phyloP scores from a whole-genome alignment of 2,797 vertebrate species.

The Mareca penelope region DNA sequence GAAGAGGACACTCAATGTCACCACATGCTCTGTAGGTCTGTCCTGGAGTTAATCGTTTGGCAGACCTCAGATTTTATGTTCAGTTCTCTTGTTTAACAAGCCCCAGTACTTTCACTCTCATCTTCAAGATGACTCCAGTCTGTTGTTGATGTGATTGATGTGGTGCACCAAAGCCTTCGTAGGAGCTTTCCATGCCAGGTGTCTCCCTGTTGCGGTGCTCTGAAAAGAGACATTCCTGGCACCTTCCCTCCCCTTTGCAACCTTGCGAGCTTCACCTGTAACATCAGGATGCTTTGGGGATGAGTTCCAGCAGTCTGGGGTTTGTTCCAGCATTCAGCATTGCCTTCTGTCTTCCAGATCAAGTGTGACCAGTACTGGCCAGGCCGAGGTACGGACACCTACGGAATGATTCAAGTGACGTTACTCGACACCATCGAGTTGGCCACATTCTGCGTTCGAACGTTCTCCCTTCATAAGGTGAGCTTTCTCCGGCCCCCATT shows the following conservation, averaged over 20 bases:
- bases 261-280: background rate
- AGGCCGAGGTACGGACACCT: conserved; percentile 92
- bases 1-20: background rate
- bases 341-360: conserved; percentile 77
- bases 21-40: background rate
- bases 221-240: background rate
- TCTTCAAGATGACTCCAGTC: conserved; percentile 24
- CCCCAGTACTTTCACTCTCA: background rate
- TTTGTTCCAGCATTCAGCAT: background rate
- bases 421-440: conserved; percentile 94
- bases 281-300: background rate
- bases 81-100: conserved; percentile 38
- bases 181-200: background rate
- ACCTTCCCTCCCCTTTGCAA: background rate
- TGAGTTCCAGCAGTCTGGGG: background rate
- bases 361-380: conserved; percentile 99
- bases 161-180: background rate
- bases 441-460: conserved; percentile 94
- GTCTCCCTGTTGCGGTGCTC: background rate
- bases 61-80: conserved; percentile 18
- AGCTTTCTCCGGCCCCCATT: fast-evolving
- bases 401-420: conserved; percentile 95
- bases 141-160: background rate
- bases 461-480: conserved; percentile 97
- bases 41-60: conserved; percentile 22